phyloP scores from a whole-genome alignment of 1,140 invertebrate genomes.

The Ceratoteleas bidentatus region DNA sequence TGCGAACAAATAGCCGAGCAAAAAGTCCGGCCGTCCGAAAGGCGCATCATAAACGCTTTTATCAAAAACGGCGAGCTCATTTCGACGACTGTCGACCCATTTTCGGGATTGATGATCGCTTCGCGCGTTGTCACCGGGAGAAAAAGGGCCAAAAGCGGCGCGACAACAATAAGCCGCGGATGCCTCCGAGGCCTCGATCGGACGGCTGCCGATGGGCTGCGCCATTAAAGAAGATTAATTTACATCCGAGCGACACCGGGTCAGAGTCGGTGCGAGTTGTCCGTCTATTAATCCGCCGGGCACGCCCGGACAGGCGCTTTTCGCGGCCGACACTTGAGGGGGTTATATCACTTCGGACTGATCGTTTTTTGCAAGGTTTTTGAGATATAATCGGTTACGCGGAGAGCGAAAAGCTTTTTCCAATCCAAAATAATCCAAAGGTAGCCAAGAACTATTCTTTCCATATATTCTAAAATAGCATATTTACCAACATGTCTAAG shows the following conservation, averaged over 20 bases:
- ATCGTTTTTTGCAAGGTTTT: too few relatives aligned
- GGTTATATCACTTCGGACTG: too few relatives aligned
- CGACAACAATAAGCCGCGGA: slow-evolving; percentile 23
- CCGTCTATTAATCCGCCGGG: too few relatives aligned
- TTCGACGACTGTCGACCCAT: slow-evolving; percentile 41
- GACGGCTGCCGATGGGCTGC: background rate
- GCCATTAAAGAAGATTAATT: slow-evolving; percentile 55
- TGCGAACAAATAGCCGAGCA: slow-evolving; percentile 4
- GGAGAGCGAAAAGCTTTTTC: too few relatives aligned
- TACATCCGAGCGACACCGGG: slow-evolving; percentile 56
- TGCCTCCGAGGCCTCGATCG: slow-evolving; percentile 28
- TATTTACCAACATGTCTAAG: too few relatives aligned
- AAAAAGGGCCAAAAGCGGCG: slow-evolving; percentile 20
- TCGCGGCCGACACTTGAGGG: too few relatives aligned
- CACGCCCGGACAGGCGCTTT: too few relatives aligned
- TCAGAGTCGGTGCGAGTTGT: slow-evolving; percentile 25
- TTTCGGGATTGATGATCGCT: slow-evolving; percentile 40
- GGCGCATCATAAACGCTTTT: slow-evolving; percentile 44
- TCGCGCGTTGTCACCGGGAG: slow-evolving; percentile 9
- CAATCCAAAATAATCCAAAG: too few relatives aligned
- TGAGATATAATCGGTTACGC: too few relatives aligned
- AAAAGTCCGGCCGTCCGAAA: slow-evolving; percentile 4
- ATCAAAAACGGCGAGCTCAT: slow-evolving; percentile 39
- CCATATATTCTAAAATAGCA: too few relatives aligned
- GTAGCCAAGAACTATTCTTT: too few relatives aligned